Evolutionary conservation across 2,888 invertebrate species (phyloP).

Genomic region (Strigamia maritima): DNA sequence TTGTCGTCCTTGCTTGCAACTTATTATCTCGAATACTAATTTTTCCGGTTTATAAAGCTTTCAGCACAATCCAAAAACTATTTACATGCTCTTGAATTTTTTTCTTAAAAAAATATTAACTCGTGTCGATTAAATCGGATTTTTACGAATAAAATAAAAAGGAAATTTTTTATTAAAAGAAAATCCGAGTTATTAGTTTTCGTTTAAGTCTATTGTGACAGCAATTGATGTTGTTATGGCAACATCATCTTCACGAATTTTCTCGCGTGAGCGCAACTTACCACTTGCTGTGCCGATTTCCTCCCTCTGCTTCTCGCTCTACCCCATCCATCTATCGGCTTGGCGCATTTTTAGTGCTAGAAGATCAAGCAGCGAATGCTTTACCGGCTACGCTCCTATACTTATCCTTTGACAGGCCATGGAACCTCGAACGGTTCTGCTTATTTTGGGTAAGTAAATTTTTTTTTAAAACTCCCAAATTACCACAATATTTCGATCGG

Average conservation of each 20-base stretch:
- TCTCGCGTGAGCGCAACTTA: not conserved
- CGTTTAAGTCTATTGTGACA: not conserved
- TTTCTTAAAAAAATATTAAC: too few relatives aligned
- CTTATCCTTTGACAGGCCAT: not conserved
- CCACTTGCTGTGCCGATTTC: slow-evolving; percentile 15
- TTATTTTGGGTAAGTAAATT: not conserved
- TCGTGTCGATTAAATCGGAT: too few relatives aligned
- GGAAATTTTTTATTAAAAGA: too few relatives aligned
- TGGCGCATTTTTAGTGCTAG: not conserved
- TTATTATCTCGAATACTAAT: too few relatives aligned
- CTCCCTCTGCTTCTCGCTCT: not conserved
- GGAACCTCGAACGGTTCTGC: slow-evolving; percentile 1
- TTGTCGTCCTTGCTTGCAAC: too few relatives aligned
- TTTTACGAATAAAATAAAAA: too few relatives aligned
- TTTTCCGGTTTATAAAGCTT: too few relatives aligned
- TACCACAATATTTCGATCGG: too few relatives aligned
- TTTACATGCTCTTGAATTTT: too few relatives aligned
- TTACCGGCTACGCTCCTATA: not conserved
- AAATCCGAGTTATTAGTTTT: too few relatives aligned
- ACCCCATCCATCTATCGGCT: not conserved
- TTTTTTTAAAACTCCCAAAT: not conserved
- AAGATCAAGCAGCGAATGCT: not conserved
- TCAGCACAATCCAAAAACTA: too few relatives aligned
- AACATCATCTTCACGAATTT: not conserved
- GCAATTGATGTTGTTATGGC: not conserved